These are phyloP conservation scores for Blastobasis lacticolella DNA, from an alignment of 2,888 invertebrate species.

Conservation along the genomic window DNA sequence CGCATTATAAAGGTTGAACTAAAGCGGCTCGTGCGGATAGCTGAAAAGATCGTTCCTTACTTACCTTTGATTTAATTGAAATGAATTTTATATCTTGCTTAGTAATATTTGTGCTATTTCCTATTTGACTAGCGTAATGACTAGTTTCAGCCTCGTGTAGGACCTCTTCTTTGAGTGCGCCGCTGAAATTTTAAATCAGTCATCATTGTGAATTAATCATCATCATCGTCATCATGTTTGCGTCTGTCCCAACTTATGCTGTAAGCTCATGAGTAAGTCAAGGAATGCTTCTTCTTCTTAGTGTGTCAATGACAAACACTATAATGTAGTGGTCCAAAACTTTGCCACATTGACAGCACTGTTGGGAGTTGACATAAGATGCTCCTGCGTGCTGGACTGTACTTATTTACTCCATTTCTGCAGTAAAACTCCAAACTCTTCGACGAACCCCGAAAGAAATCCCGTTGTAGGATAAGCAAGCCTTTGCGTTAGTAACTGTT, in stretches of 20 bases:
- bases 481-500: too few species aligned
- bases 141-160: conserved; percentile 27
- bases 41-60: conserved; percentile 8
- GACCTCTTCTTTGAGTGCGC: conserved; percentile 55
- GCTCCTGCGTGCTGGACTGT: too few species aligned
- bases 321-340: too few species aligned
- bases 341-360: too few species aligned
- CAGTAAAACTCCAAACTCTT: not conserved
- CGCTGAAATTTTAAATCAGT: conserved; percentile 35
- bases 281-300: not conserved
- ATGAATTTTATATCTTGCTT: conserved; percentile 34
- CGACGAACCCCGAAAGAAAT: too few species aligned
- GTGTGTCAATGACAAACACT: too few species aligned
- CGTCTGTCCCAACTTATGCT: too few species aligned
- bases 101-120: conserved; percentile 17
- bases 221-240: not conserved
- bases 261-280: not conserved
- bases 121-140: conserved; percentile 30
- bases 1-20: too few species aligned
- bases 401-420: not conserved
- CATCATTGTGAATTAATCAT: too few species aligned
- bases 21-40: too few species aligned
- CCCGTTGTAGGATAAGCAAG: too few species aligned
- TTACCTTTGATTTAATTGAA: conserved; percentile 60
- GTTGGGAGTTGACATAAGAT: too few species aligned